Base-by-base conservation (phyloP, 2,797 vertebrate genomes). In the Sardinella longiceps region DNA sequence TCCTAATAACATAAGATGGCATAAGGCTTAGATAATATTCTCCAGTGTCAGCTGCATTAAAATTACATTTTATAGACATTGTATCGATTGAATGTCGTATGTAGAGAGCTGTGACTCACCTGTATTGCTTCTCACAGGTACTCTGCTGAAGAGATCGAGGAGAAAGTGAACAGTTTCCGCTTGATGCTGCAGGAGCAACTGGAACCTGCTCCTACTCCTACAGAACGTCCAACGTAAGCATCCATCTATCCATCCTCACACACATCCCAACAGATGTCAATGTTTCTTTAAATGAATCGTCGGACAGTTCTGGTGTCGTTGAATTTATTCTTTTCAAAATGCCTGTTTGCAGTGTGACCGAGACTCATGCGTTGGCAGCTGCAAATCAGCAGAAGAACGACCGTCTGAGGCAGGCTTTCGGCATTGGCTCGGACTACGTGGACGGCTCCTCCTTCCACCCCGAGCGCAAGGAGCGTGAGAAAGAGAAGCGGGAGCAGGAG, bases 331-430 rank as follows among this genome's bases (percentile, higher is more conserved):
- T 50, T 37, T 80, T 1, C 48, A 6, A 39, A n/a, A n/a, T n/a
- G n/a, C 12, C 85, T 23, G 23, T 28, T n/a, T 56, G 2, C 81
- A 98, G 97, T 81, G 94, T 94, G 81, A 98, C 97, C 0, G 97
- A 98, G 91, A 98, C 97, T 0, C 97, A 98, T 28, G 97, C 97
- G 80, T 92, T 98, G 81, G 97, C 97, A 11, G 97, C 97, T 10
- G 95, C 97, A 37, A 98, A 97, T 89, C 97, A 98, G 90, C 96
- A 97, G 92, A 98, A 98, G 91, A 98, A 98, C 1, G 96, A 97
- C 89, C 94, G 96, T 0, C 96, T 98, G 1, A 95, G 97, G 0
- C 97, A 95, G 3, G 97, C 97, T 0, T 98, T 98, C 45, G 97
- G 97, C 25, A 98, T 98, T 82, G 90, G 96, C 87, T 96, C 95